phyloP scores from a whole-genome alignment of 2,113 vertebrate genomes.

The Gila orcuttii region DNA sequence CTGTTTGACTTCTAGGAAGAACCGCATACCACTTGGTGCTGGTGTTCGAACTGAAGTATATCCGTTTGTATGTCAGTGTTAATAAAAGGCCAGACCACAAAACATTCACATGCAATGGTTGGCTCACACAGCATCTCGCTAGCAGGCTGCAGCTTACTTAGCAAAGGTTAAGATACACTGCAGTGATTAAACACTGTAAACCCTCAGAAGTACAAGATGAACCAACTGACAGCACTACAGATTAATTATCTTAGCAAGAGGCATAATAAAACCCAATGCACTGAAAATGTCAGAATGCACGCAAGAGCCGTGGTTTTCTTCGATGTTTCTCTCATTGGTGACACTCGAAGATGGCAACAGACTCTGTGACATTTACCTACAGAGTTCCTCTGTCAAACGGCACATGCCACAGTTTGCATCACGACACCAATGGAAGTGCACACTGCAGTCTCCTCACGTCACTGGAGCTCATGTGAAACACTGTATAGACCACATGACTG shows the following conservation, averaged over 20 bases:
- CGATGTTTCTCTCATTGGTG: background rate
- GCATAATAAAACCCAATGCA: background rate
- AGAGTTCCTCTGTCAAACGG: conserved; percentile 41
- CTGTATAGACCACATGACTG: background rate
- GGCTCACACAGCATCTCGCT: background rate
- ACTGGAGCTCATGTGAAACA: background rate
- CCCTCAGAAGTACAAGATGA: conserved; percentile 1
- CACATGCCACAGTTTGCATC: conserved; percentile 12
- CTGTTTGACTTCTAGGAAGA: conserved; percentile 77
- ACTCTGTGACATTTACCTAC: conserved; percentile 6
- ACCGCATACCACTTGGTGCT: conserved; percentile 66
- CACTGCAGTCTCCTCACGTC: background rate
- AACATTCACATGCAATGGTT: conserved; percentile 28
- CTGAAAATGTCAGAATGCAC: background rate
- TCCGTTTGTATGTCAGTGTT: conserved; percentile 64
- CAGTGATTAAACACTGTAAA: conserved; percentile 2
- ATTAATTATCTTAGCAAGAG: background rate
- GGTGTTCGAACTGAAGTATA: conserved; percentile 60
- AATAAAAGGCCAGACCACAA: conserved; percentile 72
- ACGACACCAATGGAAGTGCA: background rate
- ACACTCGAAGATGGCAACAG: background rate
- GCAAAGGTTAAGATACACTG: background rate
- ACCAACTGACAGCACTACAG: background rate
- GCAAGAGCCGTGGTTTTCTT: background rate
- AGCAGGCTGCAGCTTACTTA: background rate